These are phyloP conservation scores for Acanthopagrus latus DNA, from an alignment of 2,797 vertebrate species.

Conservation along the genomic window DNA sequence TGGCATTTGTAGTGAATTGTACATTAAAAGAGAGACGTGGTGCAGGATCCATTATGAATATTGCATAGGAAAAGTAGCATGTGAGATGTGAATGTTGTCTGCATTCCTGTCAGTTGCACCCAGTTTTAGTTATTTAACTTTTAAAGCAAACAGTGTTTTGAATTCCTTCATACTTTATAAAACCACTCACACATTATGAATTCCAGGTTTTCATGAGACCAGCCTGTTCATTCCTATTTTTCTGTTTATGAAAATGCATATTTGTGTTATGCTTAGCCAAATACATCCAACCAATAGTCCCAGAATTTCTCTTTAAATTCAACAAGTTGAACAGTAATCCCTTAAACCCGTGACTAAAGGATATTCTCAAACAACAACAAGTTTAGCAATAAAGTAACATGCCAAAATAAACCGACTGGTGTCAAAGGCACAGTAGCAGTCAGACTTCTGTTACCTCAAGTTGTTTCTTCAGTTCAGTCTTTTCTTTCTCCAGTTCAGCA, in stretches of 20 bases:
- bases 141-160: conserved; percentile 1
- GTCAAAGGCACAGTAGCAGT: conserved; percentile 8
- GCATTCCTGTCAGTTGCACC: neutral
- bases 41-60: neutral
- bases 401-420: conserved; percentile 24
- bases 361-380: conserved; percentile 41
- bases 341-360: conserved; percentile 37
- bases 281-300: conserved; percentile 14
- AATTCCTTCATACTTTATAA: neutral
- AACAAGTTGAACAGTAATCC: conserved; percentile 34
- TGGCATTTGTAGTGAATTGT: neutral
- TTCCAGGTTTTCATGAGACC: conserved; percentile 4
- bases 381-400: conserved; percentile 23
- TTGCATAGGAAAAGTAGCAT: neutral
- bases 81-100: neutral
- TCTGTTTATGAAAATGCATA: neutral
- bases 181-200: neutral
- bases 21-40: neutral
- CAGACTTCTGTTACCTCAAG: conserved; percentile 85
- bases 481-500: conserved; percentile 88
- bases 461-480: conserved; percentile 87
- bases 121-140: neutral
- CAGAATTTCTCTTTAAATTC: conserved; percentile 38
- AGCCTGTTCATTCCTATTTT: neutral
- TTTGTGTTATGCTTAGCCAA: conserved; percentile 18